Conservation (phyloP, 2,888 invertebrate genomes). For the Apodemia mormo region DNA sequence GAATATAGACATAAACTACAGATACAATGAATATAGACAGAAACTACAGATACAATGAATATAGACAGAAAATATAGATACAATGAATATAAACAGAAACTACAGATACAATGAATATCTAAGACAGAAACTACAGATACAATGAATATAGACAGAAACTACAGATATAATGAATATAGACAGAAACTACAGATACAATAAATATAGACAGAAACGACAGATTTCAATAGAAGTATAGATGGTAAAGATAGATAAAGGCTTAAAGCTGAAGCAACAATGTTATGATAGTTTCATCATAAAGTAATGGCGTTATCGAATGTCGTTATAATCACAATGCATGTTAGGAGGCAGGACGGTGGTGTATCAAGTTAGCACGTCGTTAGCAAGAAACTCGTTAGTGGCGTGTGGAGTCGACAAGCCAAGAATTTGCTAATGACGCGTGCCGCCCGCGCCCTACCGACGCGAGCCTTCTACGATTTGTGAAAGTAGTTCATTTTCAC, state of each 20-base stretch:
- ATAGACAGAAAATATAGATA: no score
- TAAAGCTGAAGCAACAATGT: no score
- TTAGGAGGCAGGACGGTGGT: conserved; percentile 42
- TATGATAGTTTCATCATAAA: conserved; percentile 31
- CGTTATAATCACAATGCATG: conserved; percentile 45
- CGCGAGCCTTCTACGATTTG: conserved; percentile 16
- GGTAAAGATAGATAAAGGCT: no score
- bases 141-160: not conserved
- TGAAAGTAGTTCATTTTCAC: not conserved
- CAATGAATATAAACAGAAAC: no score
- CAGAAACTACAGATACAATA: not conserved
- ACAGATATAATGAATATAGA: not conserved
- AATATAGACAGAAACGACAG: no score
- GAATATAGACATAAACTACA: no score
- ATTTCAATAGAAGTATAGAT: no score
- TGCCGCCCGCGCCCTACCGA: conserved; percentile 48
- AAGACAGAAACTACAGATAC: no score
- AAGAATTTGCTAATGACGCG: conserved; percentile 78
- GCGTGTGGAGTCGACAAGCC: conserved; percentile 72
- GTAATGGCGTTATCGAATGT: conserved; percentile 41
- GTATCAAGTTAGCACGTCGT: conserved; percentile 77
- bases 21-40: no score
- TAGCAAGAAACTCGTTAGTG: conserved; percentile 77
- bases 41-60: no score
- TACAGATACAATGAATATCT: no score